Evolutionary conservation across 1,140 invertebrate species (phyloP).

Genomic region (Lucilia sericata): DNA sequence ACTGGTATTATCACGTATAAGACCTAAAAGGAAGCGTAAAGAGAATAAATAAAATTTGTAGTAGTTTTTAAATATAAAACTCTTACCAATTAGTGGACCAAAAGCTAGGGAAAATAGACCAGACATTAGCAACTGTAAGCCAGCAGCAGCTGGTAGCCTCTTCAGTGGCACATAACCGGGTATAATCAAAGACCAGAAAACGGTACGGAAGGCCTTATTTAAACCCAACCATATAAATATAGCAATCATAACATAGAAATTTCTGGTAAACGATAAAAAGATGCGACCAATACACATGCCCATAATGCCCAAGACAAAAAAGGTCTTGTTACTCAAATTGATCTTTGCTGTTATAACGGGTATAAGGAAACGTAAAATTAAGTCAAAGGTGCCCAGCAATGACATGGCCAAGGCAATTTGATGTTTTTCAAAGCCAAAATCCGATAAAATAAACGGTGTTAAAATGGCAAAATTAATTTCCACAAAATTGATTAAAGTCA

Average conservation of each 20-base stretch:
- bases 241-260: slow-evolving; percentile 67
- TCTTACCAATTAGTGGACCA: slow-evolving; percentile 72
- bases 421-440: slow-evolving; percentile 70
- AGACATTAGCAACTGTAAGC: slow-evolving; percentile 73
- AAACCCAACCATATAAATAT: slow-evolving; percentile 73
- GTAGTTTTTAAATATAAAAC: slow-evolving; percentile 36
- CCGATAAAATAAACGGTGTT: slow-evolving; percentile 76
- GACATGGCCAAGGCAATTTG: slow-evolving; percentile 75
- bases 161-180: slow-evolving; percentile 75
- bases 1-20: slow-evolving; percentile 72
- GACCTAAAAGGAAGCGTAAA: slow-evolving; percentile 66
- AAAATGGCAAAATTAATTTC: slow-evolving; percentile 79
- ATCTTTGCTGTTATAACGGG: slow-evolving; percentile 74
- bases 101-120: slow-evolving; percentile 72
- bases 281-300: slow-evolving; percentile 75
- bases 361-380: slow-evolving; percentile 73
- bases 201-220: slow-evolving; percentile 75
- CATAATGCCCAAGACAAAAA: slow-evolving; percentile 76
- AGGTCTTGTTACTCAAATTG: slow-evolving; percentile 74
- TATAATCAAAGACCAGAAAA: slow-evolving; percentile 76
- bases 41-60: slow-evolving; percentile 19
- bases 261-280: slow-evolving; percentile 69
- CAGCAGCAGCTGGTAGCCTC: slow-evolving; percentile 73
- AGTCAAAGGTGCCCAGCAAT: slow-evolving; percentile 72
- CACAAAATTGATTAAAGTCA: slow-evolving; percentile 76